Evolutionary conservation across 2,113 vertebrate genomes (phyloP).

Genomic region (Brienomyrus brachyistius): DNA sequence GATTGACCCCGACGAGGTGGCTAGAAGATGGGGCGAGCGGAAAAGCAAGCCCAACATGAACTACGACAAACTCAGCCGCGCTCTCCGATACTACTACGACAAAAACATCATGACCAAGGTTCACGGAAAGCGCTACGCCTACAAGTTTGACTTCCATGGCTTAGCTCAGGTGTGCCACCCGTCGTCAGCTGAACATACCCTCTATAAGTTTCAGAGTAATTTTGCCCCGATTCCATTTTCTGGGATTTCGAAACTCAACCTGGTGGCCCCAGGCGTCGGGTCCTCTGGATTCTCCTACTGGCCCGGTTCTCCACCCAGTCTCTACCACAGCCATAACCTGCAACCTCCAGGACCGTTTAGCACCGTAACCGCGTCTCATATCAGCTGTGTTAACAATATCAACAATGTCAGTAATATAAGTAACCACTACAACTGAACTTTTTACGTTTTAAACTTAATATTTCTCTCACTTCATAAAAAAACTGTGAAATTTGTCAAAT

Average conservation of each 20-base stretch:
- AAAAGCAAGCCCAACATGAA: conserved; percentile 99
- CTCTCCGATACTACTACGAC: conserved; percentile 97
- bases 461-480: neutral
- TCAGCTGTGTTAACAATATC: conserved; percentile 76
- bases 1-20: conserved; percentile 92
- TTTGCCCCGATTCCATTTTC: conserved; percentile 85
- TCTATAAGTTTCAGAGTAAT: conserved; percentile 92
- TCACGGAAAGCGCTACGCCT: conserved; percentile 94
- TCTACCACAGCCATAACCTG: conserved; percentile 78
- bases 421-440: conserved; percentile 80
- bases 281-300: conserved; percentile 90
- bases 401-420: conserved; percentile 60
- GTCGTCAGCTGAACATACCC: conserved; percentile 76
- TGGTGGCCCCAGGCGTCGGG: conserved; percentile 80
- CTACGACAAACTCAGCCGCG: conserved; percentile 96
- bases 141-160: conserved; percentile 97
- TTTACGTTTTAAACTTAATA: neutral
- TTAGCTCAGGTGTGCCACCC: conserved; percentile 94
- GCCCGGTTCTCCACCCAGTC: conserved; percentile 74
- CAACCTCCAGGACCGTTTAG: conserved; percentile 79
- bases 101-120: conserved; percentile 99
- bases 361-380: conserved; percentile 76
- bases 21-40: conserved; percentile 87
- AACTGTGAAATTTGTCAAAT: conserved; percentile 1
- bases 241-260: conserved; percentile 92